phyloP scores from a whole-genome alignment of 2,113 vertebrate species.

The Mesembrinibis cayennensis region DNA sequence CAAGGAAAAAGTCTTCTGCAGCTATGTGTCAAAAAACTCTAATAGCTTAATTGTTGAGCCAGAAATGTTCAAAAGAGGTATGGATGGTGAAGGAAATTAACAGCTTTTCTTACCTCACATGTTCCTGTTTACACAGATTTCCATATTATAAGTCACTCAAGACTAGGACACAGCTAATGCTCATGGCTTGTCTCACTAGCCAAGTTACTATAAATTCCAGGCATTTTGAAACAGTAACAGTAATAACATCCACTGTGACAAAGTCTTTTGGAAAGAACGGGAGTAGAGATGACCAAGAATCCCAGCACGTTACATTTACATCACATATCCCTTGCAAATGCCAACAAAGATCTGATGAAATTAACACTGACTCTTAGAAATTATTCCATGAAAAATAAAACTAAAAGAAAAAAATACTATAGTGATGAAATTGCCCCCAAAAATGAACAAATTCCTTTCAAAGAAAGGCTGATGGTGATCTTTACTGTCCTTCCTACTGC shows the following conservation, averaged over 20 bases:
- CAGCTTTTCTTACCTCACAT: neutral
- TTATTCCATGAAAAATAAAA: neutral
- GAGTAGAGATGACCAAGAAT: neutral
- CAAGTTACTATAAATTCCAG: neutral
- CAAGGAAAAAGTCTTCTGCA: neutral
- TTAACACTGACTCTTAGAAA: neutral
- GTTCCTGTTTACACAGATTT: neutral
- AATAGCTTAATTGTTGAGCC: neutral
- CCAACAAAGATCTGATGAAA: neutral
- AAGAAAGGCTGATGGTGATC: neutral
- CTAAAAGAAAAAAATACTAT: neutral
- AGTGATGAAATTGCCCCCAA: fast-evolving
- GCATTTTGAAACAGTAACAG: neutral
- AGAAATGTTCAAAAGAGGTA: neutral
- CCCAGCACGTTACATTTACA: neutral
- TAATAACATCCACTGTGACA: neutral
- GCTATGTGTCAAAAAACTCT: neutral
- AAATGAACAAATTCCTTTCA: neutral
- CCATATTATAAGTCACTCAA: neutral
- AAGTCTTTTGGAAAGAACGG: neutral
- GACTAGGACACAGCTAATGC: neutral
- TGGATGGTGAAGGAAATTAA: neutral
- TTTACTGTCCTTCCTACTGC: neutral
- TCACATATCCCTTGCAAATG: neutral
- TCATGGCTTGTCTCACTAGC: neutral